phyloP scores from a whole-genome alignment of 2,113 vertebrate genomes.

The Genyomyrus donnyi region DNA sequence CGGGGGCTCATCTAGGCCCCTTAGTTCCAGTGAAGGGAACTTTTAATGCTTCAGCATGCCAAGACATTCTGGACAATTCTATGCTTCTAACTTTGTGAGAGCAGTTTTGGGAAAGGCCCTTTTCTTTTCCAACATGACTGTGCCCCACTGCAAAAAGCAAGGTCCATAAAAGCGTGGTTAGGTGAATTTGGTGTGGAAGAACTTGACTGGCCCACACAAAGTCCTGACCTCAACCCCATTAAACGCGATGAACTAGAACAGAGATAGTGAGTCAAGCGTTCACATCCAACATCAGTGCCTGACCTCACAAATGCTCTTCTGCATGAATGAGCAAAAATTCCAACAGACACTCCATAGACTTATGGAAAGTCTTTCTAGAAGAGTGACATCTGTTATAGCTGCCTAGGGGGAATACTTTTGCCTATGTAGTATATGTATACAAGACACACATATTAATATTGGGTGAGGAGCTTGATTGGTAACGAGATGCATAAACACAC shows the following conservation, averaged over 20 bases:
- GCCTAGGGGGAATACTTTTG: not conserved
- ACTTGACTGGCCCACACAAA: not conserved
- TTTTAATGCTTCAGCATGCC: not conserved
- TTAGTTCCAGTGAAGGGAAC: not conserved
- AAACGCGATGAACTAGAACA: not conserved
- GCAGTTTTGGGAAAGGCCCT: not conserved
- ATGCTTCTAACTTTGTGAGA: not conserved
- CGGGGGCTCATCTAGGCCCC: not conserved
- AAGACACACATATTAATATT: not conserved
- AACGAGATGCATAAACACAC: not conserved
- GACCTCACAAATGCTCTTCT: not conserved
- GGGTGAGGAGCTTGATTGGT: not conserved
- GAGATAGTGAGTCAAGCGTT: not conserved
- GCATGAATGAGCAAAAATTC: not conserved
- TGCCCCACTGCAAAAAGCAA: not conserved
- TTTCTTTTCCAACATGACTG: not conserved
- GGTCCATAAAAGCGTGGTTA: not conserved
- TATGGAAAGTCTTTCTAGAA: not conserved
- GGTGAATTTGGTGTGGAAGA: not conserved
- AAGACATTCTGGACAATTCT: not conserved
- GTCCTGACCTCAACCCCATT: not conserved
- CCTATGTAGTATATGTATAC: not conserved
- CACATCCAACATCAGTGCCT: not conserved
- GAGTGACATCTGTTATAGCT: not conserved
- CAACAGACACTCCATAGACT: not conserved